Evolutionary conservation across 2,888 invertebrate species (phyloP).

Genomic region (Acleris cristana): DNA sequence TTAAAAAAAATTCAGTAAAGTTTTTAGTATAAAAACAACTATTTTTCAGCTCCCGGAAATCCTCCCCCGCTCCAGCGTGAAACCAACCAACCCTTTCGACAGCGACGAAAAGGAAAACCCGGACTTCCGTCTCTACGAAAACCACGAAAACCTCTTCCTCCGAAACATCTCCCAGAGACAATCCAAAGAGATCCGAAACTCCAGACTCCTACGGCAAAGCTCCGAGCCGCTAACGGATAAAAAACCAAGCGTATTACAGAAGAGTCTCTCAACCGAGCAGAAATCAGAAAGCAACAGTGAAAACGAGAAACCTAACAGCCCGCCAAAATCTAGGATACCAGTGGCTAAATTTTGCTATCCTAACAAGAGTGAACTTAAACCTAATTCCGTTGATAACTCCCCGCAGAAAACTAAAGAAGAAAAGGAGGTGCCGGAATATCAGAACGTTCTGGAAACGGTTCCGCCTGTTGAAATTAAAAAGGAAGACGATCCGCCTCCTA

Average conservation of each 20-base stretch:
- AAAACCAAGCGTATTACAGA: constrained; percentile 60
- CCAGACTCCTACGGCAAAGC: constrained; percentile 67
- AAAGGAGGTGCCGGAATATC: constrained; percentile 70
- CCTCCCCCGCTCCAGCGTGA: constrained; percentile 61
- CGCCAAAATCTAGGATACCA: constrained; percentile 72
- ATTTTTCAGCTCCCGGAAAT: constrained; percentile 69
- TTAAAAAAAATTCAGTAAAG: no score
- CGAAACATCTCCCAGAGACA: constrained; percentile 73
- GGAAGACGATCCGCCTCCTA: constrained; percentile 72
- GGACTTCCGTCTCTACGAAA: constrained; percentile 70
- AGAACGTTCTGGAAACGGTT: constrained; percentile 60
- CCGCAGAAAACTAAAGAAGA: constrained; percentile 56
- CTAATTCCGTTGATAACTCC: constrained; percentile 66
- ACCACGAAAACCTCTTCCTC: constrained; percentile 74
- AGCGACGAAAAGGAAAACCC: constrained; percentile 54
- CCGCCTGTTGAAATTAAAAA: constrained; percentile 37
- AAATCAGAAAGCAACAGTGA: constrained; percentile 51
- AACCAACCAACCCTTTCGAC: constrained; percentile 68
- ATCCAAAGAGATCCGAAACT: constrained; percentile 69
- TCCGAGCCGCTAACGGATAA: constrained; percentile 73
- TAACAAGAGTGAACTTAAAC: constrained; percentile 64
- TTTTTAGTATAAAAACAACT: no score
- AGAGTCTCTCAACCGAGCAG: constrained; percentile 73
- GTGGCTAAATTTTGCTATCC: constrained; percentile 78
- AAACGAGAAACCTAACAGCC: constrained; percentile 53